Evolutionary conservation across 2,797 vertebrate genomes (phyloP).

Genomic region (Alauda arvensis): DNA sequence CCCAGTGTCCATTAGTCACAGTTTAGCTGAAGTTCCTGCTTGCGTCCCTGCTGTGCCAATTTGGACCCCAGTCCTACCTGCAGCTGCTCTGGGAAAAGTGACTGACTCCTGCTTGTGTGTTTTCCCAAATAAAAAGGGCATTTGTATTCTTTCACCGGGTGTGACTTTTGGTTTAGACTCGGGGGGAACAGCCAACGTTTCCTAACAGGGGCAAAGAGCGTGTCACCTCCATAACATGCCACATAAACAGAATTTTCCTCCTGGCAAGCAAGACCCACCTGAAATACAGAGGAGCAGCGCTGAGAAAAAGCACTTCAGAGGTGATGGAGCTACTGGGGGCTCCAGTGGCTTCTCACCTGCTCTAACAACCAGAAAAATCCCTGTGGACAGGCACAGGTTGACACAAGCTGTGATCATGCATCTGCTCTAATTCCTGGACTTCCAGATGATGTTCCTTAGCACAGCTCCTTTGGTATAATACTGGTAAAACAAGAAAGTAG

Average conservation of each 20-base stretch:
- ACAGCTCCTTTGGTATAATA: neutral
- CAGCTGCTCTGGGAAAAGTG: neutral
- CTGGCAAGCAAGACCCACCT: conserved; percentile 33
- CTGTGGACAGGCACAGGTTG: neutral
- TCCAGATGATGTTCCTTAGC: neutral
- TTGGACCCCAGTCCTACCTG: neutral
- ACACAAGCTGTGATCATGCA: neutral
- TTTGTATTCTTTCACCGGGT: conserved; percentile 2
- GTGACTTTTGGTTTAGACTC: conserved; percentile 39
- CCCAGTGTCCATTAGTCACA: neutral
- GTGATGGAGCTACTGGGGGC: neutral
- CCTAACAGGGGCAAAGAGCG: conserved; percentile 17
- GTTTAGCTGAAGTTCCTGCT: neutral
- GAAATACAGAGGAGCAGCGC: neutral
- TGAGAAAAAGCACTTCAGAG: neutral
- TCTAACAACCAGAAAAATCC: neutral
- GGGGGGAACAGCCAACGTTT: conserved; percentile 31
- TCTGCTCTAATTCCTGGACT: neutral
- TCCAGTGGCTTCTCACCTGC: neutral
- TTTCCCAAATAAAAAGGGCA: conserved; percentile 9
- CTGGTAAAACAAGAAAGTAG: accelerated
- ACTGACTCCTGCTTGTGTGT: neutral
- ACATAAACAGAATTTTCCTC: conserved; percentile 45
- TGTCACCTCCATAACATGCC: conserved; percentile 40
- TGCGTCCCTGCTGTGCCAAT: neutral